Evolutionary conservation across 2,797 vertebrate species (phyloP).

Genomic region (Scolopax bukidnonensis): DNA sequence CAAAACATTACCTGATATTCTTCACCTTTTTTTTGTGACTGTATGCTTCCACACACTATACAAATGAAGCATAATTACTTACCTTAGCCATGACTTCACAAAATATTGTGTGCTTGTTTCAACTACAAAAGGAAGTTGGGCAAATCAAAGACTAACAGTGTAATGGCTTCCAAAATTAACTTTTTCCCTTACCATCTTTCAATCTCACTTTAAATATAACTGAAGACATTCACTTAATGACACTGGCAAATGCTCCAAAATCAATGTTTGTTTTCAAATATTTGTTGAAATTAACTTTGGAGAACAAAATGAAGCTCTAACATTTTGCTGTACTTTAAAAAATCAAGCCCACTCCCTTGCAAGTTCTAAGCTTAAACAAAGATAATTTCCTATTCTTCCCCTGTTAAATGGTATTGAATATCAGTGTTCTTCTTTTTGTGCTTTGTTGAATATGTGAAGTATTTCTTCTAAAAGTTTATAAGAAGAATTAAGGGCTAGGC

Average conservation of each 20-base stretch:
- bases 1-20: fast-evolving
- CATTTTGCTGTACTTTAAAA: neutral
- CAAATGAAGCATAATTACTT: neutral
- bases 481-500: neutral
- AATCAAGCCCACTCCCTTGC: neutral
- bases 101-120: neutral
- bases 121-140: neutral
- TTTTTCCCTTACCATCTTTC: neutral
- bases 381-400: neutral
- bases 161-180: neutral
- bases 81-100: neutral
- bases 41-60: neutral
- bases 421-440: neutral
- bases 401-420: neutral
- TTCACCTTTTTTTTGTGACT: neutral
- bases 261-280: neutral
- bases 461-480: neutral
- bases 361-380: neutral
- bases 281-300: neutral
- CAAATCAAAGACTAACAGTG: neutral
- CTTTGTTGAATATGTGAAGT: neutral
- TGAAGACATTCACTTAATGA: neutral
- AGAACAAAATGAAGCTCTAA: neutral
- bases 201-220: neutral
- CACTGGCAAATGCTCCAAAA: neutral